Evolutionary conservation across 64 coral and sea anemone genomes (phyloP).

Genomic region (Astreopora myriophthalma): DNA sequence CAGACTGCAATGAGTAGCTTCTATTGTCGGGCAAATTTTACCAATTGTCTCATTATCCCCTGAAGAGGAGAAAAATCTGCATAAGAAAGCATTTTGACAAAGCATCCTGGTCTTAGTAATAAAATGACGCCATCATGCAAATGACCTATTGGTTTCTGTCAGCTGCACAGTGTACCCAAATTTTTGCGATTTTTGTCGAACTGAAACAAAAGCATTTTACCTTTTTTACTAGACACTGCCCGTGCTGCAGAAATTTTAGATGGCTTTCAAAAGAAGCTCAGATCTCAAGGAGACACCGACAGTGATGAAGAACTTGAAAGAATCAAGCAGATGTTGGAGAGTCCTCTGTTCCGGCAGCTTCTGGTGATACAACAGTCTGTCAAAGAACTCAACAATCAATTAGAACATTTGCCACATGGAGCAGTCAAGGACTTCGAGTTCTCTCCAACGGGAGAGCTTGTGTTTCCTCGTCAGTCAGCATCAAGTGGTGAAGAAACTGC

Average conservation of each 20-base stretch:
- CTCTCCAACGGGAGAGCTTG: constrained; percentile 79
- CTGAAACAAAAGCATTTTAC: neutral
- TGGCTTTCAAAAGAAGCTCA: constrained; percentile 83
- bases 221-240: constrained; percentile 36
- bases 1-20: no score
- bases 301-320: constrained; percentile 85
- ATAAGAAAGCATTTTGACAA: no score
- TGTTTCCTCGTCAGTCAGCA: constrained; percentile 65
- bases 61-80: no score
- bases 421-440: constrained; percentile 92
- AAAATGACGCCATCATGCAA: no score
- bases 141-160: no score
- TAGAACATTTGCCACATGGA: constrained; percentile 56
- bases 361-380: constrained; percentile 86
- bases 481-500: neutral
- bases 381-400: constrained; percentile 74
- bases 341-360: constrained; percentile 89
- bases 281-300: constrained; percentile 73
- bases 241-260: constrained; percentile 83
- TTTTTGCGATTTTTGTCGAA: neutral
- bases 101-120: no score
- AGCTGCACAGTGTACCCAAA: no score
- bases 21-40: no score
- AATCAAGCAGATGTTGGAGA: constrained; percentile 90
- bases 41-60: no score